Percentiles rank a stretch among this genome's conserved stretches.
Conservation (phyloP, 2,113 vertebrate genomes). For the Pseudonaja textilis region DNA sequence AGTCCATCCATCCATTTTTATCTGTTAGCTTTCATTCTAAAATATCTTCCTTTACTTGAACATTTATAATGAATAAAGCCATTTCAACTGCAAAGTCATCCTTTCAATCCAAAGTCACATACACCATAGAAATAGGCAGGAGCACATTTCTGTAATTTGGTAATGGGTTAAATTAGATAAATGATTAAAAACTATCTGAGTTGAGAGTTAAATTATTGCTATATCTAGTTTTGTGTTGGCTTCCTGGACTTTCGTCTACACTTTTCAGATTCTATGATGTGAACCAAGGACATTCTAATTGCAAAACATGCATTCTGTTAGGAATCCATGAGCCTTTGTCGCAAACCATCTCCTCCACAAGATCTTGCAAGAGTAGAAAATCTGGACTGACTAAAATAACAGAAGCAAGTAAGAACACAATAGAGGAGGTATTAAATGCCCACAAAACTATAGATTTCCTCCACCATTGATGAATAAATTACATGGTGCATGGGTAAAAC, state of each 20-base stretch:
- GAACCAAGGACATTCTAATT: background rate
- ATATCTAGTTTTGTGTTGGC: background rate
- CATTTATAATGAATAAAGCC: slow-evolving; percentile 7
- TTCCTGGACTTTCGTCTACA: background rate
- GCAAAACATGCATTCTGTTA: background rate
- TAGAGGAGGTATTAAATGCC: background rate
- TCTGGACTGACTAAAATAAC: background rate
- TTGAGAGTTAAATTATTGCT: background rate
- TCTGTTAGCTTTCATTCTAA: slow-evolving; percentile 21
- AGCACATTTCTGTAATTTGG: background rate
- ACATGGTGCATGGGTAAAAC: background rate
- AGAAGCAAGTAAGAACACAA: background rate
- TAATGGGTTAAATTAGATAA: background rate
- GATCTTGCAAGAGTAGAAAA: background rate
- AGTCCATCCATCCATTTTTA: slow-evolving; percentile 38
- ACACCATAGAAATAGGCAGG: slow-evolving; percentile 16
- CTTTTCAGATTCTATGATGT: too few species aligned
- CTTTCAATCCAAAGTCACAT: slow-evolving; percentile 47
- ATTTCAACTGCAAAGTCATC: slow-evolving; percentile 23
- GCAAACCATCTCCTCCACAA: background rate
- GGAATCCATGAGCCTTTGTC: too few species aligned
- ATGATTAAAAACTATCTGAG: background rate
- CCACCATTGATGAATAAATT: background rate
- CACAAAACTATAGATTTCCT: background rate
- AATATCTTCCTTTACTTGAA: slow-evolving; percentile 30